These are phyloP conservation scores for Rissa tridactyla DNA, from an alignment of 2,113 vertebrate genomes.

Conservation along the genomic window DNA sequence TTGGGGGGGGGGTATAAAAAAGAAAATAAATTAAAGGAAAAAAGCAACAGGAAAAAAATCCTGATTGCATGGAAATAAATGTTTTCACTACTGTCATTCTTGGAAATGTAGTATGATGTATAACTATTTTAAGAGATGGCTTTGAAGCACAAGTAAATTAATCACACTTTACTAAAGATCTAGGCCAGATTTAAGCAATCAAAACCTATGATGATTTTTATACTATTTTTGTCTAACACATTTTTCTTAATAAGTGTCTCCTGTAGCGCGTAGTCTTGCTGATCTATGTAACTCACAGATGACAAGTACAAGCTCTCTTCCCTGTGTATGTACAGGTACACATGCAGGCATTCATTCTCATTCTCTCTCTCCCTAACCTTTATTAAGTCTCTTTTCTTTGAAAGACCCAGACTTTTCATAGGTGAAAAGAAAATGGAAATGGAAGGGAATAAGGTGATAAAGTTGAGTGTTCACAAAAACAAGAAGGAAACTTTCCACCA, in stretches of 20 bases:
- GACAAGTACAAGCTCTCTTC: neutral
- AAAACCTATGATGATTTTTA: neutral
- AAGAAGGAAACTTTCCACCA: neutral
- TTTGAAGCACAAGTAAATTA: neutral
- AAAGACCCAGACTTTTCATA: constrained; percentile 9
- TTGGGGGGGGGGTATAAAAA: neutral
- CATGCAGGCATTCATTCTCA: neutral
- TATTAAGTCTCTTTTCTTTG: neutral
- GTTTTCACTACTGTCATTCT: neutral
- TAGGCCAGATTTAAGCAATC: neutral
- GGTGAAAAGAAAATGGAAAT: constrained; percentile 15
- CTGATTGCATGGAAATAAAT: neutral
- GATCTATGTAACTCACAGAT: neutral
- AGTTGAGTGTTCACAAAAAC: neutral
- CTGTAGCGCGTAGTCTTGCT: neutral
- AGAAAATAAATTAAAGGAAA: neutral
- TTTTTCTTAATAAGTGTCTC: neutral
- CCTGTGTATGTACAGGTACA: neutral
- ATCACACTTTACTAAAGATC: neutral
- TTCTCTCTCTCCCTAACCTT: neutral
- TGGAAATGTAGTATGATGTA: neutral
- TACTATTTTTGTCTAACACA: neutral
- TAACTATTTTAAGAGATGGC: neutral
- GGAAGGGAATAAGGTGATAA: neutral
- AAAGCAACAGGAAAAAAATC: neutral